Conservation (phyloP, 2,888 invertebrate species). For the Andrena fulva region DNA sequence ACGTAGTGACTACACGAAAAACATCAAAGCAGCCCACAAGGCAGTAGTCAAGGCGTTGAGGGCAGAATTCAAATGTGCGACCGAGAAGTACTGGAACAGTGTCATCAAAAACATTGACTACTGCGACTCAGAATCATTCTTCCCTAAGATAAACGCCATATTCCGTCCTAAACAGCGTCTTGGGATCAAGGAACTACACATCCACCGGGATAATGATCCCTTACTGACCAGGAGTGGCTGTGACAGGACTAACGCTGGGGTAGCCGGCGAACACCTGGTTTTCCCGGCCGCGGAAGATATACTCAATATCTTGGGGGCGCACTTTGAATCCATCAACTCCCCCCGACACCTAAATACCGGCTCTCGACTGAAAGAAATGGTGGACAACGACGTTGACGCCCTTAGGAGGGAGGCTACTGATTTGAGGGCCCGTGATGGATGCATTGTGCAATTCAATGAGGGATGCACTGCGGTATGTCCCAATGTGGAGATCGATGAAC, state of each 20-base stretch:
- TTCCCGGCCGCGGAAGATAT: neutral
- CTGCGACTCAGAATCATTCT: no score
- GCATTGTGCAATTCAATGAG: no score
- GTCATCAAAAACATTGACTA: no score
- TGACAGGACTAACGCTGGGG: fast-evolving
- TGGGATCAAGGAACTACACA: neutral
- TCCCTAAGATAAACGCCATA: neutral
- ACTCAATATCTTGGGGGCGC: neutral
- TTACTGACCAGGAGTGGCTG: neutral
- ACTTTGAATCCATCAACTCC: neutral
- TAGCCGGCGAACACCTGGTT: fast-evolving
- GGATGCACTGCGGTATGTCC: no score
- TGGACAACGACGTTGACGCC: no score
- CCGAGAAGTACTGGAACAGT: no score
- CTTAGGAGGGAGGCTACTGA: no score
- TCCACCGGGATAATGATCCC: neutral
- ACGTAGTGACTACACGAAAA: neutral
- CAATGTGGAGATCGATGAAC: fast-evolving
- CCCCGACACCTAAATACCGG: neutral
- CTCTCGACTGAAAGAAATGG: no score
- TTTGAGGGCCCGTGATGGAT: no score
- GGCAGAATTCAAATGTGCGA: neutral
- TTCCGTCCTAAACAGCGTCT: neutral
- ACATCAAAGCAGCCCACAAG: neutral
- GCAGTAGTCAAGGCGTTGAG: neutral